Percentiles rank a stretch among this genome's conserved stretches.
phyloP scores from a whole-genome alignment of 2,113 vertebrate genomes.

The Pandion haliaetus region DNA sequence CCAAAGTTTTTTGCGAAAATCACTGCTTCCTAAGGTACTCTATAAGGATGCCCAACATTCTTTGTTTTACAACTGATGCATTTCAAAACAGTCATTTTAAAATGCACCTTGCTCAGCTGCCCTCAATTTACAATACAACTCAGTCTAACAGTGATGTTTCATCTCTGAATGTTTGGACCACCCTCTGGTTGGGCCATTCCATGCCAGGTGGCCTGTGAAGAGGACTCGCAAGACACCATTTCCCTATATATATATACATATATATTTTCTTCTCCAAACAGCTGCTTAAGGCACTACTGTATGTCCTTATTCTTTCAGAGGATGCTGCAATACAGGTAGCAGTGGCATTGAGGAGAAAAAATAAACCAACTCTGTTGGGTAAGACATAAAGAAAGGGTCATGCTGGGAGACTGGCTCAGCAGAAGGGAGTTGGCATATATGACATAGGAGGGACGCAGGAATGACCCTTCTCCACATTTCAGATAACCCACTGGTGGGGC shows the following conservation, averaged over 20 bases:
- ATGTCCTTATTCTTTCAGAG: neutral
- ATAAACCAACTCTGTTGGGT: neutral
- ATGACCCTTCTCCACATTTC: neutral
- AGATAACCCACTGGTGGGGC: neutral
- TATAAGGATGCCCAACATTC: neutral
- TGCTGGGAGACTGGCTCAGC: neutral
- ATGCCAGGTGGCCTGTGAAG: neutral
- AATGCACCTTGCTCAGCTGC: neutral
- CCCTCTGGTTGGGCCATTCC: neutral
- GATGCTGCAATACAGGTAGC: neutral
- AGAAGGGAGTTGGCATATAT: neutral
- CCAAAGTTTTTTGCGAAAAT: neutral
- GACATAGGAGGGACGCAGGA: neutral
- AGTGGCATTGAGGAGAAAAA: neutral
- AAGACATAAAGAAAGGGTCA: neutral
- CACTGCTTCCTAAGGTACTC: neutral
- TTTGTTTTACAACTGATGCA: neutral
- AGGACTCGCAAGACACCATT: neutral
- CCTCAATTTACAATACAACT: neutral
- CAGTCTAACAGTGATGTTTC: neutral
- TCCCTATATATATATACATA: neutral
- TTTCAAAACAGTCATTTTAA: neutral
- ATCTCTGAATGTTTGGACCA: neutral
- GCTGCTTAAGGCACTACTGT: neutral
- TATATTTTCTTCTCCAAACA: neutral